Evolutionary conservation across 2,888 invertebrate genomes (phyloP), one percentile per base, ranked within the genome.

Genomic region (Raillietiella orientalis): DNA sequence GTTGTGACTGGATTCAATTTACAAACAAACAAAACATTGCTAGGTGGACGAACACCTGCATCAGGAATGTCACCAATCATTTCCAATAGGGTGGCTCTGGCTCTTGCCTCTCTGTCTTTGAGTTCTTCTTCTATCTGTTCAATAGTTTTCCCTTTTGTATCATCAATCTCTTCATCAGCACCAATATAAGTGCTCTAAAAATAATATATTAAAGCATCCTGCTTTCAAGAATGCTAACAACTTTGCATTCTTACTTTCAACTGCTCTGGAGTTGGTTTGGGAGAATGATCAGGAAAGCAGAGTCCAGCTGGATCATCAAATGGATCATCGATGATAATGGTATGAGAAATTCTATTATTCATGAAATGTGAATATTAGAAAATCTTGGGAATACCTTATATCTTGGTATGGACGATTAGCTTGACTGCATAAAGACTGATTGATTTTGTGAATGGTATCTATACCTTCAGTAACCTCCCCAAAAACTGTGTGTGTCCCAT

Each of bases 1-100:
- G 66, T 77, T 1, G 96, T 99, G 1, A 96, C 82, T 2, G 93
- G 90, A 53, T 99, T 96, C 12, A 99, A 53, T 51, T 96, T 99
- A 47, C 96, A 99, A 16, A 99, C 82, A 52, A 99, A 99, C 0
- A 99, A 53, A 3, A 99, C 90, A 54, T 96, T 93, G 50, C 99
- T 96, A 5, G 93, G 90, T 0, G 96, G 96, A 4, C 79, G 82
- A 46, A 87, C 71, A 30, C 96, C 90, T 9, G 79, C 90, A 52
- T 87, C 75, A 0, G 90, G 90, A 29, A 96, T 54, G 46, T 96
- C 96, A 1, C 93, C 93, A 13, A 93, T 79, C 54, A 99, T 93
- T 55, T 93, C 93, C 21, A 99, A 53, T 36, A 96, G 79, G 13
- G 90, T 87, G 2, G 96, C 93, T 37, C 90, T 58, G 2, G 93